phyloP scores from a whole-genome alignment of 2,888 invertebrate genomes.

The Cephus pulcher region DNA sequence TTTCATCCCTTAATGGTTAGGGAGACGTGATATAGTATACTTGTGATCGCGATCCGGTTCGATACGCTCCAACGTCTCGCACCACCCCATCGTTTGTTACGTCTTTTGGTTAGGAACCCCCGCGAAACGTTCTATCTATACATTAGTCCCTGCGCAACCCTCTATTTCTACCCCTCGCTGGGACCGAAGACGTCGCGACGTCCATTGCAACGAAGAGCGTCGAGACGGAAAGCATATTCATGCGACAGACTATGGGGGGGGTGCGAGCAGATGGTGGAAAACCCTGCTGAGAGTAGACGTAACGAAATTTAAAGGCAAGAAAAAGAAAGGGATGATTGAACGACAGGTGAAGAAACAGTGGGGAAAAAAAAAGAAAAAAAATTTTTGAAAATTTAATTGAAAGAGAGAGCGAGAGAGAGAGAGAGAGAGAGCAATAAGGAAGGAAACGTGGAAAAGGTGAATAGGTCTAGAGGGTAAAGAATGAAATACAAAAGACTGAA shows the following conservation, averaged over 20 bases:
- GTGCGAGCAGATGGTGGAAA: background rate
- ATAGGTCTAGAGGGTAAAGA: background rate
- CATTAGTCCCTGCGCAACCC: background rate
- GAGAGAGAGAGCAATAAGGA: background rate
- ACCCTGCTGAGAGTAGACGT: background rate
- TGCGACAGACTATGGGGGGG: background rate
- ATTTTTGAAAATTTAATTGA: background rate
- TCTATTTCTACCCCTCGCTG: background rate
- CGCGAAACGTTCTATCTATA: background rate
- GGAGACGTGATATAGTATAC: background rate
- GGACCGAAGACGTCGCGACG: background rate
- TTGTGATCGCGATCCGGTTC: background rate
- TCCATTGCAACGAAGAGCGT: background rate
- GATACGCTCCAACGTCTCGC: background rate
- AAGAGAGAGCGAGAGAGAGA: background rate
- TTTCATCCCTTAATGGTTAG: background rate
- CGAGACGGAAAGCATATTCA: background rate
- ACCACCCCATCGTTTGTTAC: background rate
- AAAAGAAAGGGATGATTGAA: background rate
- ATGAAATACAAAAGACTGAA: background rate
- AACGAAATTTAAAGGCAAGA: background rate
- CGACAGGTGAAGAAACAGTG: background rate
- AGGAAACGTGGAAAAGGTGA: background rate
- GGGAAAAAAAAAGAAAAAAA: background rate
- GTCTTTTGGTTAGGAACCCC: background rate